Percentiles rank a stretch among this genome's conserved stretches.
These are phyloP conservation scores for Spheniscus humboldti DNA, from an alignment of 2,797 vertebrate species.

Conservation along the genomic window DNA sequence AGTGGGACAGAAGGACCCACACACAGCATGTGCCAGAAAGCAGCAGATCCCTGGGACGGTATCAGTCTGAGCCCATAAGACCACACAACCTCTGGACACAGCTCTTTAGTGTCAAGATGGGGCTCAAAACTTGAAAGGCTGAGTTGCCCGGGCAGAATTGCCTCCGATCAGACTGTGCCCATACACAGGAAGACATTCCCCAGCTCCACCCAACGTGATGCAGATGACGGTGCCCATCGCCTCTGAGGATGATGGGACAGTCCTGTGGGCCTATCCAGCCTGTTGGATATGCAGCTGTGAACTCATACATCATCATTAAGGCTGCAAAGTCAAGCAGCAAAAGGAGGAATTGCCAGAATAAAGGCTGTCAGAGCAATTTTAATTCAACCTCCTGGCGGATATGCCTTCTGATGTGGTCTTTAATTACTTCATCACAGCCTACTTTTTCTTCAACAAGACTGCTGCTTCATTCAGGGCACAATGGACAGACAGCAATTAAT, in stretches of 20 bases:
- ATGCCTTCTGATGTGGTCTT: conserved; percentile 36
- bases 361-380: conserved; percentile 55
- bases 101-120: background rate
- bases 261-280: background rate
- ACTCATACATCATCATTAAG: conserved; percentile 55
- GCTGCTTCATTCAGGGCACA: conserved; percentile 16
- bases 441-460: conserved; percentile 42
- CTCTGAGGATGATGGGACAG: background rate
- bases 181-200: background rate
- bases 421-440: conserved; percentile 61
- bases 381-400: conserved; percentile 38
- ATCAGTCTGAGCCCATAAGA: background rate
- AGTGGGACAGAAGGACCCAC: background rate
- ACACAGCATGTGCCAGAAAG: background rate
- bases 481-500: background rate
- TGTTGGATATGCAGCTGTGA: background rate
- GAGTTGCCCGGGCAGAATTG: background rate
- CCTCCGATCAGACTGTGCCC: background rate
- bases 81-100: background rate
- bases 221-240: background rate
- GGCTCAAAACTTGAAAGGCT: background rate
- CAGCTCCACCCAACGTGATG: background rate
- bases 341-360: conserved; percentile 40
- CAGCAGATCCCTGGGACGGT: background rate
- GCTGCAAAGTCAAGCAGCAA: conserved; percentile 37